A percentile compares a stretch with the other conserved stretches of the same genome.
These are phyloP conservation scores for Halichondria panicea DNA, from an alignment of 37 sponge, comb jelly and placozoan genomes.

Conservation along the genomic window DNA sequence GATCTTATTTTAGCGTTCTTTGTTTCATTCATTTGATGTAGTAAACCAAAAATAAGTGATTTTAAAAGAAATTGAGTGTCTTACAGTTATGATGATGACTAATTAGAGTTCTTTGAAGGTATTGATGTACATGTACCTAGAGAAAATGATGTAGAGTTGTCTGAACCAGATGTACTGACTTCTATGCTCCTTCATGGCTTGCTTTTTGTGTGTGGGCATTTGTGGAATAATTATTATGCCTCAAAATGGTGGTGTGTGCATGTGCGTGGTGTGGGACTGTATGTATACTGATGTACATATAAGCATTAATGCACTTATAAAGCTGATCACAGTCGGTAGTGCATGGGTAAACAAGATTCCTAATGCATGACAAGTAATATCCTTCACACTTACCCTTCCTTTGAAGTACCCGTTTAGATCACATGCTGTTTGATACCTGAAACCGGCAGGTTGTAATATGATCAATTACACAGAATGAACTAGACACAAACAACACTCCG, in stretches of 20 bases:
- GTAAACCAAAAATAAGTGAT: no score
- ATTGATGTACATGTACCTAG: constrained; percentile 85
- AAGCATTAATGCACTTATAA: no score
- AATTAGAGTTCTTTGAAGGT: constrained; percentile 39
- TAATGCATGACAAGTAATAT: neutral
- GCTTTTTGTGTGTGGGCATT: neutral
- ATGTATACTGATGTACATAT: no score
- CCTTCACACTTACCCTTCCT: constrained; percentile 20
- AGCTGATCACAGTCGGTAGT: no score
- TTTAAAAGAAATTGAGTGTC: no score
- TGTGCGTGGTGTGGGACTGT: no score
- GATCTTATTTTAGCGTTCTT: no score
- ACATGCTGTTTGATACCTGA: constrained; percentile 14
- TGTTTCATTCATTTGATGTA: no score
- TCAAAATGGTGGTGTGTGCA: neutral
- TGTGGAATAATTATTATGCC: neutral
- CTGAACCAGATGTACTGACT: constrained; percentile 90
- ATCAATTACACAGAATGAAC: no score
- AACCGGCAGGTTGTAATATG: neutral
- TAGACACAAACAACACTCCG: no score
- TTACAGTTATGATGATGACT: no score
- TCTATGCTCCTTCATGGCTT: constrained; percentile 62
- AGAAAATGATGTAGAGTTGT: constrained; percentile 73
- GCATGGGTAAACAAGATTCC: neutral
- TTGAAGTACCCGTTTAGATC: neutral